Conservation (phyloP, 2,888 invertebrate species). For the Morinoia aosen region DNA sequence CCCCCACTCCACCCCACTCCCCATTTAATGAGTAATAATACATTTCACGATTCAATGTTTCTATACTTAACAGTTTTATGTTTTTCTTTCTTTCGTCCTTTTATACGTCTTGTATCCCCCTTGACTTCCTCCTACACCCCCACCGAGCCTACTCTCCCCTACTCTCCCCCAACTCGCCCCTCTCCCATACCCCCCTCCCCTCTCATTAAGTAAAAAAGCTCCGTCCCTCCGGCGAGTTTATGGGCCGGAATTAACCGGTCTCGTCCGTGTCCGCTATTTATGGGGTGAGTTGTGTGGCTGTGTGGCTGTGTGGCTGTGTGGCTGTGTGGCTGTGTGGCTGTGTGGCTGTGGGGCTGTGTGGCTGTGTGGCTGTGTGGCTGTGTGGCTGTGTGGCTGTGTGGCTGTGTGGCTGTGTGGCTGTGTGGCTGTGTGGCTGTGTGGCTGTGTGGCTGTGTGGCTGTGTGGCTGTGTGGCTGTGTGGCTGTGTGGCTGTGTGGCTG, state of each 20-base stretch:
- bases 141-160: not conserved
- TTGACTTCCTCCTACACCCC: not conserved
- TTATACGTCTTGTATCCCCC: not conserved
- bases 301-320: not conserved
- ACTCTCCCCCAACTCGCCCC: not conserved
- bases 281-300: not conserved
- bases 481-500: no score
- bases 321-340: not conserved
- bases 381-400: not conserved
- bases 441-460: no score
- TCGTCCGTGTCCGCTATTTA: constrained; percentile 25
- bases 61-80: not conserved
- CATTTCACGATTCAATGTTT: not conserved
- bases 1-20: no score
- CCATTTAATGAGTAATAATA: not conserved
- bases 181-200: not conserved
- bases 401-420: not conserved
- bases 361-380: no score
- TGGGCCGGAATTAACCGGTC: constrained; percentile 28
- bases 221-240: constrained; percentile 5
- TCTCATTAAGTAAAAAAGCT: constrained; percentile 18
- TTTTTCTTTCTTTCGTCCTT: not conserved
- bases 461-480: no score
- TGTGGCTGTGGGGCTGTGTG: no score
- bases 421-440: not conserved